Base-by-base conservation (phyloP, 2,113 vertebrate species). In the Gavia stellata region DNA sequence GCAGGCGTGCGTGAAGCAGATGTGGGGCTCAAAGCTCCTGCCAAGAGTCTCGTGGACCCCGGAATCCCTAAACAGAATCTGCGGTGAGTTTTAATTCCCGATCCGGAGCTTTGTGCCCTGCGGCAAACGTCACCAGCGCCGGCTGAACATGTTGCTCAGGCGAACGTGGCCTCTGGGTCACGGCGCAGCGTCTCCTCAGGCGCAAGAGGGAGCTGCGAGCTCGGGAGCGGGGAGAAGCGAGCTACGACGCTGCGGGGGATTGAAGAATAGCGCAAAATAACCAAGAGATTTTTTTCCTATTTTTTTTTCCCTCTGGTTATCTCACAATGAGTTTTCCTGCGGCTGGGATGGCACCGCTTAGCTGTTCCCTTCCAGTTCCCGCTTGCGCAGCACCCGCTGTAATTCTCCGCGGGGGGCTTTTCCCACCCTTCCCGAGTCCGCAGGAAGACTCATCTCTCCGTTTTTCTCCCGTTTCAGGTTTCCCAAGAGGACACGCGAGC, bases 401-500 rank as follows among this genome's bases (percentile, higher is more conserved):
- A 20, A 25, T n/a, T 17, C 33, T 28, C 14, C 33, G 20, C 0
- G 2, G 8, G 40, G 40, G 11, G 7, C 7, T 53, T 63, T 34
- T 58, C 36, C 63, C 31, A 23, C 36, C 18, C 36, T 26, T 23
- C 18, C 13, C 1, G 15, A 14, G 6, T 36, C 28, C 4, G 1
- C 5, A 26, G 18, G 7, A 47, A 44, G 9, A 2, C 17, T 28
- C 12, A 19, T 20, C 3, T 25, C 12, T 18, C 26, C 3, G 2
- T 7, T 23, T 45, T 36, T 6, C 18, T 14, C 50, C n/a, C 38
- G 98, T 45, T 42, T 16, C 88, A 99, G 99, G 99, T 99, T 29
- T 98, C 98, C 2, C 98, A 97, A 36, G 99, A 99, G 97, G 99
- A 99, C 4, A 97, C 98, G 1, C 95, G 98, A 18, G 99, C 99